Base-by-base conservation (phyloP, 2,797 vertebrate genomes). In the Denticeps clupeoides region DNA sequence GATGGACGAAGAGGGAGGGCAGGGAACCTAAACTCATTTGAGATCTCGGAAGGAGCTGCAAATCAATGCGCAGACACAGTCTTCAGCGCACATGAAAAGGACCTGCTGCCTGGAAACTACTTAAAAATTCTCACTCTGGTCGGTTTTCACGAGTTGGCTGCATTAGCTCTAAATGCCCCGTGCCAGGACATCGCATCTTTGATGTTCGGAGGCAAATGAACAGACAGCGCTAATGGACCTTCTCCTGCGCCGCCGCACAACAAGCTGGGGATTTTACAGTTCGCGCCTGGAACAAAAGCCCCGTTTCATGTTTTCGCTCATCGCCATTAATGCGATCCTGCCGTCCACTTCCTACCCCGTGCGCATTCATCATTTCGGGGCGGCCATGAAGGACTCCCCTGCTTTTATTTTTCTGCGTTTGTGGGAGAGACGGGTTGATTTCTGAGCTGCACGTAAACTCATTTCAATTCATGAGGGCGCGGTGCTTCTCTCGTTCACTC, bases 121-220 rank as follows among this genome's bases (percentile, higher is more conserved):
- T 87, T 80, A 82, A 79, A 81, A 86, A 87, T 82, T 82, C 83
- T 82, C 70, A 70, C 79, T 87, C 84, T 73, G 76, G 86, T 87
- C 79, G 84, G 78, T 82, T n/a, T 80, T 75, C 69, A 64, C 68
- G 77, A 74, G 77, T 70, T 67, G 18, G 51, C 75, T 81, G 80
- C 77, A 81, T 87, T 82, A 77, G 69, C 67, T 70, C 78, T 85
- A 86, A 90, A 87, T 81, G 73, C 77, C 75, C 54, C 75, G 70
- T 73, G 78, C 24, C 31, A 60, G 73, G 66, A 74, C 64, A 73
- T 73, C 69, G 51, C 27, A 58, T 70, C 84, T 89, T 89, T 84
- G 82, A 84, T 86, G 82, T 77, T 73, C 64, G 68, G 49, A 69
- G 80, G 70, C 69, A 80, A 81, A 82, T 77, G 65, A 74, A 78